Evolutionary conservation across 2,113 vertebrate species (phyloP).

Genomic region (Arvicanthis niloticus): DNA sequence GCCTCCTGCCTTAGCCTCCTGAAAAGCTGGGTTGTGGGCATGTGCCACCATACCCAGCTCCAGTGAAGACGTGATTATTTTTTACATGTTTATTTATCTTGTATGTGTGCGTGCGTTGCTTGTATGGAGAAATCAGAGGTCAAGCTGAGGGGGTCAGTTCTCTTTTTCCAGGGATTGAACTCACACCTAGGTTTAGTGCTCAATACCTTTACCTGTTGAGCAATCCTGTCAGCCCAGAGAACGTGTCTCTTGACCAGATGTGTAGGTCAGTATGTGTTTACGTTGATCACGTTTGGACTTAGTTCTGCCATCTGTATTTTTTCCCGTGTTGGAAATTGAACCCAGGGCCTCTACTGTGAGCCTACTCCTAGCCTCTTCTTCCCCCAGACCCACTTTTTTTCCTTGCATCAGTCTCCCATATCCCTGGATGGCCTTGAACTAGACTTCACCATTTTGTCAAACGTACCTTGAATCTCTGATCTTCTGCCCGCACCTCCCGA

Average conservation of each 20-base stretch:
- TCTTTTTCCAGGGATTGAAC: background rate
- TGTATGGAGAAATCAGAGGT: too few relatives aligned
- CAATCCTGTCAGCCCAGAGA: background rate
- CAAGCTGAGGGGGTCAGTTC: background rate
- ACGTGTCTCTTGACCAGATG: slow-evolving; percentile 16
- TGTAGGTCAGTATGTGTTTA: background rate
- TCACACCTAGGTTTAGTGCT: too few relatives aligned
- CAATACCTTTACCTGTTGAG: background rate
- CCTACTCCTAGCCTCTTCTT: background rate
- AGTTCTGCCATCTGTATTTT: background rate
- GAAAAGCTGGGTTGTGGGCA: background rate
- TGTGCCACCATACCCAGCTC: background rate
- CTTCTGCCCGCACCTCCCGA: background rate
- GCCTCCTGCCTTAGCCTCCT: background rate
- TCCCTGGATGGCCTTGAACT: background rate
- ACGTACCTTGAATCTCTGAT: background rate
- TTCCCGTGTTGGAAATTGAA: background rate
- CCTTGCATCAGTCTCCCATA: background rate
- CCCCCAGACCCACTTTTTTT: background rate
- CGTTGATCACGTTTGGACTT: background rate
- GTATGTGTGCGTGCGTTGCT: background rate
- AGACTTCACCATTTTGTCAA: background rate
- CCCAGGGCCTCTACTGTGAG: background rate
- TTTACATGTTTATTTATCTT: background rate
- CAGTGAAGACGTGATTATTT: background rate